phyloP scores from a whole-genome alignment of 2,797 vertebrate genomes.

The Harpagifer antarcticus region DNA sequence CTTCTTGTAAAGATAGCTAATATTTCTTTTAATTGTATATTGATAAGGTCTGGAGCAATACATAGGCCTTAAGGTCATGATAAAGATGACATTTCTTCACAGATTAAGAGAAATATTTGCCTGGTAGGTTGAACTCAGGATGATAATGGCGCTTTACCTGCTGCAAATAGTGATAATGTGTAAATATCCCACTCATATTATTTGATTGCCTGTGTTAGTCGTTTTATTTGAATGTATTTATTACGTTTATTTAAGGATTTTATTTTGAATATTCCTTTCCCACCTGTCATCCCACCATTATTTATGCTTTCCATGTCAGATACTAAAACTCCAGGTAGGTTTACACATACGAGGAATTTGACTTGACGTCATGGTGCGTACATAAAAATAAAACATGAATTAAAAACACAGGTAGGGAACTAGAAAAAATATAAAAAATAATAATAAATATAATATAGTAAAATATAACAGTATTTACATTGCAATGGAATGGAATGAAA shows the following conservation, averaged over 20 bases:
- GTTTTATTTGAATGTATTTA: background rate
- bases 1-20: background rate
- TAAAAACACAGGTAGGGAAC: too few relatives aligned
- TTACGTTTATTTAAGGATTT: background rate
- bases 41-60: background rate
- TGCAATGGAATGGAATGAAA: too few relatives aligned
- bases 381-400: too few relatives aligned
- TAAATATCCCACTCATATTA: background rate
- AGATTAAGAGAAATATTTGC: background rate
- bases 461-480: too few relatives aligned
- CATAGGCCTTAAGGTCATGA: background rate
- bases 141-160: background rate
- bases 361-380: too few relatives aligned
- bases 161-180: background rate
- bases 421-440: too few relatives aligned
- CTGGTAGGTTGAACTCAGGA: background rate
- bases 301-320: background rate
- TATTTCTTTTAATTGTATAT: background rate
- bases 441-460: too few relatives aligned
- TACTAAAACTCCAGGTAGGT: background rate
- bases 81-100: background rate
- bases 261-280: background rate
- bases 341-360: too few relatives aligned
- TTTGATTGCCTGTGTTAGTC: background rate
- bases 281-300: background rate